Evolutionary conservation across 2,113 vertebrate species (phyloP).

Genomic region (Recurvirostra avosetta): DNA sequence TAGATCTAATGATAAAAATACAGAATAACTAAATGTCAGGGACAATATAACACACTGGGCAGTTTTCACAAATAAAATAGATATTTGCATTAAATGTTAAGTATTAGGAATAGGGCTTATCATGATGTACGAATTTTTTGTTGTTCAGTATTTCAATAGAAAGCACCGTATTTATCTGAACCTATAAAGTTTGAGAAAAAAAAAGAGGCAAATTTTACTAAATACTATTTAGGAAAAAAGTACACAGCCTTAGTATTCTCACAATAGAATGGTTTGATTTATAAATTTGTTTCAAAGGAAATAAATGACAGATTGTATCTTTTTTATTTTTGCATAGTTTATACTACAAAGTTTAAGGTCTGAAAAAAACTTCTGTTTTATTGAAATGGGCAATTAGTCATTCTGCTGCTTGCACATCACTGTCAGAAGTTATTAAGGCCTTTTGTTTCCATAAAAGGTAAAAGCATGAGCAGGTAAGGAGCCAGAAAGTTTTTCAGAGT

Average conservation of each 20-base stretch:
- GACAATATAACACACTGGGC: background rate
- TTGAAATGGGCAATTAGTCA: background rate
- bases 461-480: background rate
- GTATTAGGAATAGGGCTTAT: background rate
- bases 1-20: background rate
- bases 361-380: background rate
- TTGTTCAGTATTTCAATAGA: background rate
- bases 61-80: background rate
- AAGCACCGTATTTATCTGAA: background rate
- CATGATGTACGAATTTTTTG: background rate
- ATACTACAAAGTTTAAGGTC: background rate
- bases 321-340: background rate
- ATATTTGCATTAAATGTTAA: background rate
- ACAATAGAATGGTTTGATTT: background rate
- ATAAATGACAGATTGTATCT: background rate
- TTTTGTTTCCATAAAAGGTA: background rate
- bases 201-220: background rate
- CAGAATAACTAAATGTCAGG: background rate
- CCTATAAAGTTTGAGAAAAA: background rate
- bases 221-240: background rate
- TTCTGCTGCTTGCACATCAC: rapidly evolving
- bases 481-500: rapidly evolving
- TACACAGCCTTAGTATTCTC: background rate
- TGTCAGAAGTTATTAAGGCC: background rate
- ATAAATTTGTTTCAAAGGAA: background rate